Evolutionary conservation across 2,797 vertebrate species (phyloP).

Genomic region (Parambassis ranga): DNA sequence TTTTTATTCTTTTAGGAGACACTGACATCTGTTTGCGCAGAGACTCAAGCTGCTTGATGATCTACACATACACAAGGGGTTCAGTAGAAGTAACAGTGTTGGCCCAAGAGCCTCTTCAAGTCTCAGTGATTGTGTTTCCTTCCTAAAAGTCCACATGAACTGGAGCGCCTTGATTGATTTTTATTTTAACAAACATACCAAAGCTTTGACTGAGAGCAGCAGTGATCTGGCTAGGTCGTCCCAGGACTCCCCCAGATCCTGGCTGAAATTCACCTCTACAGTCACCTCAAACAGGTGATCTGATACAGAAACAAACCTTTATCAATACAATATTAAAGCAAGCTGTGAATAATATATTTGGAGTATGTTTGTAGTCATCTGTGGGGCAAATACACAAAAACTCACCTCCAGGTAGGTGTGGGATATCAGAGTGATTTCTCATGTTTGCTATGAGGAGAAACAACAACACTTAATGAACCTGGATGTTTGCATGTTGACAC

Average conservation of each 20-base stretch:
- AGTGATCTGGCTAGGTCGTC: slow-evolving; percentile 36
- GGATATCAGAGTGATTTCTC: slow-evolving; percentile 46
- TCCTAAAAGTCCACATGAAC: rapidly evolving
- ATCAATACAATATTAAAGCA: too few relatives aligned
- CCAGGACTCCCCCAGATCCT: slow-evolving; percentile 47
- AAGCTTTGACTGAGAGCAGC: slow-evolving; percentile 51
- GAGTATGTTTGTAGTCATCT: too few relatives aligned
- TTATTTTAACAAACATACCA: slow-evolving; percentile 49
- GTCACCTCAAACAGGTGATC: slow-evolving; percentile 77
- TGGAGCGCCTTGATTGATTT: too few relatives aligned
- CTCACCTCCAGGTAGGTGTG: slow-evolving; percentile 77
- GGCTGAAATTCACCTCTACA: slow-evolving; percentile 67
- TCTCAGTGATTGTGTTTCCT: not conserved
- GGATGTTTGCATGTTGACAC: too few relatives aligned
- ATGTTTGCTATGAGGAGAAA: slow-evolving; percentile 23
- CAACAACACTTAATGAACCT: rapidly evolving
- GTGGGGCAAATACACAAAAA: too few relatives aligned
- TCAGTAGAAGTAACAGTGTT: not conserved
- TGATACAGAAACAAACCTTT: slow-evolving; percentile 18
- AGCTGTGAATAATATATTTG: too few relatives aligned
- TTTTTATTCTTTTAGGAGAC: slow-evolving; percentile 70
- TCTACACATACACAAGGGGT: slow-evolving; percentile 42
- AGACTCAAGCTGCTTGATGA: slow-evolving; percentile 53
- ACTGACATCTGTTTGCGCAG: slow-evolving; percentile 29
- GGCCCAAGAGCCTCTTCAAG: not conserved